Evolutionary conservation across 2,888 invertebrate species (phyloP).

Genomic region (Dasysyrphus albostriatus): DNA sequence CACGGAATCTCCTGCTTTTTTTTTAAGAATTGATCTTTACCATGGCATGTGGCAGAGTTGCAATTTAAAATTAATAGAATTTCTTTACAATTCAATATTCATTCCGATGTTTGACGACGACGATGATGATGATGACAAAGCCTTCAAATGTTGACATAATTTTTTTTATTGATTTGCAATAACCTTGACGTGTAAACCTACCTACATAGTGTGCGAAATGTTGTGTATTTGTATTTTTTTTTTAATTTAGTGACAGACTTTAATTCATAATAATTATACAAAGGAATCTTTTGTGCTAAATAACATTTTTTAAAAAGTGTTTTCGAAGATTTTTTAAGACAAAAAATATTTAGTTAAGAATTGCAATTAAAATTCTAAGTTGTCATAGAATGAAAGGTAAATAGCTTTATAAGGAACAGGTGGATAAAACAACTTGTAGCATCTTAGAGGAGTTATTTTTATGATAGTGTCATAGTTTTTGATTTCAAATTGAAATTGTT

Average conservation of each 20-base stretch:
- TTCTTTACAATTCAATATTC: slow-evolving; percentile 48
- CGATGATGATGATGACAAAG: slow-evolving; percentile 22
- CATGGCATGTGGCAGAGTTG: slow-evolving; percentile 60
- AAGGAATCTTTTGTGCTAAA: slow-evolving; percentile 45
- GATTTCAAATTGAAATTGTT: not conserved
- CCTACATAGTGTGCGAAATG: slow-evolving; percentile 14
- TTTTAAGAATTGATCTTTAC: slow-evolving; percentile 44
- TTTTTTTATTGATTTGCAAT: slow-evolving; percentile 48
- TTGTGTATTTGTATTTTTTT: not conserved
- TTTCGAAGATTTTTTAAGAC: slow-evolving; percentile 12
- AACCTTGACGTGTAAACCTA: slow-evolving; percentile 32
- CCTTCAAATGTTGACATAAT: slow-evolving; percentile 65
- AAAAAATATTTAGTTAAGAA: slow-evolving; percentile 4
- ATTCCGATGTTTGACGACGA: slow-evolving; percentile 30
- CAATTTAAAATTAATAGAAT: slow-evolving; percentile 64
- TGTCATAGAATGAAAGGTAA: not conserved
- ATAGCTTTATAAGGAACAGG: not conserved
- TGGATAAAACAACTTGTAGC: not conserved
- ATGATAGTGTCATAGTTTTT: not conserved
- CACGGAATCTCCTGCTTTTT: slow-evolving; percentile 57
- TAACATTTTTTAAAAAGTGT: slow-evolving; percentile 26
- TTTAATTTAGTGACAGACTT: not conserved
- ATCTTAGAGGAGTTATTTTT: not conserved
- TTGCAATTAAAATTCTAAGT: slow-evolving; percentile 4
- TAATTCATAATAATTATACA: slow-evolving; percentile 44